These are phyloP conservation scores for Macroteleia sp. DNA, from an alignment of 2,888 invertebrate species.

Conservation along the genomic window DNA sequence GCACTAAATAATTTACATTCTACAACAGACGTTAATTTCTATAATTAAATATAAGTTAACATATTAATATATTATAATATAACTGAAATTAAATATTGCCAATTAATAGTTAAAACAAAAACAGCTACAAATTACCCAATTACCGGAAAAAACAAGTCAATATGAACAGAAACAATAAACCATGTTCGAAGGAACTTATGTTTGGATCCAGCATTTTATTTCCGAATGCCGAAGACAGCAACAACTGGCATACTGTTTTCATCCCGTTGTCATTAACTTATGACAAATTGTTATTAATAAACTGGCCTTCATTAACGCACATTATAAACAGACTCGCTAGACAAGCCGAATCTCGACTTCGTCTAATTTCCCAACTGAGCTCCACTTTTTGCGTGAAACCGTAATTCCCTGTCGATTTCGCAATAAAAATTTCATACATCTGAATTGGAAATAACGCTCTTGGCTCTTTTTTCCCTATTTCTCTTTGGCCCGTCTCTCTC, in stretches of 20 bases:
- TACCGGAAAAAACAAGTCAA: too few relatives aligned
- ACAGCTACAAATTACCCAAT: too few relatives aligned
- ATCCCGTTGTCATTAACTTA: conserved; percentile 7
- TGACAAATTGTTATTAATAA: conserved; percentile 29
- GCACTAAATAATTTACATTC: too few relatives aligned
- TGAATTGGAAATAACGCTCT: conserved; percentile 37
- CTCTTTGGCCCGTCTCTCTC: conserved; percentile 2
- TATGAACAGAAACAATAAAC: too few relatives aligned
- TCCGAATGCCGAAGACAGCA: too few relatives aligned
- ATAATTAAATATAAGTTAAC: too few relatives aligned
- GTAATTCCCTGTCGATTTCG: conserved; percentile 13
- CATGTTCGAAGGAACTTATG: too few relatives aligned
- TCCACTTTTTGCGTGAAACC: conserved; percentile 14
- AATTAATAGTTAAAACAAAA: too few relatives aligned
- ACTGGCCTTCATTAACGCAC: not conserved
- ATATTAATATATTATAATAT: too few relatives aligned
- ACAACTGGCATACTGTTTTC: not conserved
- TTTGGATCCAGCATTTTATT: too few relatives aligned
- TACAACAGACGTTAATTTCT: too few relatives aligned
- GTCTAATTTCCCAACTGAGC: conserved; percentile 15
- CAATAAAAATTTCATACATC: conserved; percentile 30
- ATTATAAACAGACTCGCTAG: not conserved
- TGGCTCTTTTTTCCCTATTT: not conserved
- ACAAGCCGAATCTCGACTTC: not conserved
- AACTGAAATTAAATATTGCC: too few relatives aligned